Evolutionary conservation across 2,888 invertebrate genomes (phyloP).

Genomic region (Caenorhabditis macrosperma): DNA sequence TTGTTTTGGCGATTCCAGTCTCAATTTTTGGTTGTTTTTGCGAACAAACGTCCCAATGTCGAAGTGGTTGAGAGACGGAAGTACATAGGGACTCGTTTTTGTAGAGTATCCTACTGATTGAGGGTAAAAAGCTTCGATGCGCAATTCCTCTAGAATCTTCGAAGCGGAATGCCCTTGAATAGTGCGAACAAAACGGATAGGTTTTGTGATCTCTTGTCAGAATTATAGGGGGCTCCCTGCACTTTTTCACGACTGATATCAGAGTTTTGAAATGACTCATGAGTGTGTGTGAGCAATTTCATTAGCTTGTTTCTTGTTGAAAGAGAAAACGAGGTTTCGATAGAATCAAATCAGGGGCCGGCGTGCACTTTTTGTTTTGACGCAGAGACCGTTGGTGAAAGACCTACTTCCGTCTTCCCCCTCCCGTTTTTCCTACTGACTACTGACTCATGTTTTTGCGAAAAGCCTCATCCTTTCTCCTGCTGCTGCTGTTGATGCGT

Average conservation of each 20-base stretch:
- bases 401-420: slow-evolving; percentile 39
- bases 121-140: too few relatives aligned
- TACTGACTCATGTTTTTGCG: slow-evolving; percentile 54
- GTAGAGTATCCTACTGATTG: not conserved
- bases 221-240: too few relatives aligned
- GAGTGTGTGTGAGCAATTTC: too few relatives aligned
- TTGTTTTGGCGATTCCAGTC: slow-evolving; percentile 29
- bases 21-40: slow-evolving; percentile 45
- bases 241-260: too few relatives aligned
- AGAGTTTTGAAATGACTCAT: too few relatives aligned
- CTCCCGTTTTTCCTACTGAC: slow-evolving; percentile 1
- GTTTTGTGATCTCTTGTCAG: too few relatives aligned
- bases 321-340: not conserved
- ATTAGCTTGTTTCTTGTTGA: not conserved
- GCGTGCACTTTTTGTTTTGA: slow-evolving; percentile 49
- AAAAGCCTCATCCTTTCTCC: slow-evolving; percentile 15
- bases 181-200: too few relatives aligned
- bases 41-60: slow-evolving; percentile 11
- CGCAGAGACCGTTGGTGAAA: slow-evolving; percentile 4
- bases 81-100: slow-evolving; percentile 39
- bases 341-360: slow-evolving; percentile 31
- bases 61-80: slow-evolving; percentile 4
- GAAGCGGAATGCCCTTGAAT: too few relatives aligned
- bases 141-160: too few relatives aligned
- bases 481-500: slow-evolving; percentile 5